Evolutionary conservation across 1,140 invertebrate species (phyloP), one percentile per base, ranked within the genome.

Genomic region (Portunus trituberculatus): DNA sequence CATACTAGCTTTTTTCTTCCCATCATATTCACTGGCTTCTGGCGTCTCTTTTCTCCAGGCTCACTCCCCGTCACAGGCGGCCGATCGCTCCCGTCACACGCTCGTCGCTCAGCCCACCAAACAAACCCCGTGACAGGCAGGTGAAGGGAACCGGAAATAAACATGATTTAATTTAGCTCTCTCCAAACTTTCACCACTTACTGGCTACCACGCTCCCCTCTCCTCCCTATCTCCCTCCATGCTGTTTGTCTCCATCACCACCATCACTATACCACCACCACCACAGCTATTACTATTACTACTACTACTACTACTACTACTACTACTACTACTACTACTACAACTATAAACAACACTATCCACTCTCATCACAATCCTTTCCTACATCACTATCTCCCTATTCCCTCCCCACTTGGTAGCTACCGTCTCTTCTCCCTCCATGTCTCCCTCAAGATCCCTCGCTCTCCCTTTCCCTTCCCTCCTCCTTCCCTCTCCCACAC

Each of bases 61-160:
- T 76, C n/a, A 25, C 67, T 76, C 67, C 67, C 8, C 67, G 67
- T 39, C 39, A 39, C 39, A 39, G 39, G 39, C 39, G 39, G 39
- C 67, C n/a, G 8, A 2, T 76, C 67, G 67, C 6, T n/a, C 67
- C n/a, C 67, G 67, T n/a, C 67, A 76, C 67, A n/a, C 67, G 67
- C 67, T 76, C 67, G 6, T n/a, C 48, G 14, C 48, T 7, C 48
- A 52, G 6, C 20, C 67, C 20, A 25, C 12, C 67, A 76, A 20
- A 76, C 67, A 25, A n/a, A 76, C 67, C 67, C 67, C 67, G 67
- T 76, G 67, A 76, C 67, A 76, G 67, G 20, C 67, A 76, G 67
- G 67, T 76, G 67, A 76, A 76, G 67, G 67, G 67, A 76, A n/a
- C 67, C 67, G 67, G 67, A 76, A 76, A 76, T 76, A 76, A 76